phyloP scores from a whole-genome alignment of 2,113 vertebrate genomes.

The Setophaga petechia region DNA sequence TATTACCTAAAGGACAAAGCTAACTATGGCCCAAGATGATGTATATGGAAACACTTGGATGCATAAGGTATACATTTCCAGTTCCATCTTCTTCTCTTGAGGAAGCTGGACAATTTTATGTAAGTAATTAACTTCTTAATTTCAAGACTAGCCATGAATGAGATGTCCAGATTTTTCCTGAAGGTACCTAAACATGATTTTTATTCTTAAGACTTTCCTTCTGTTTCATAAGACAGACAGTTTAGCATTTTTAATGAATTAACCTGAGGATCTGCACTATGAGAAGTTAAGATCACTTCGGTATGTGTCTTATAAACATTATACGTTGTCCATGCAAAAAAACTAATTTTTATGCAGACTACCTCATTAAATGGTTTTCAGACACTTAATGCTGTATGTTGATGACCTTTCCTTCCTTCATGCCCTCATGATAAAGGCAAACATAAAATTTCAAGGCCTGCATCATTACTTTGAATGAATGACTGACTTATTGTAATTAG shows the following conservation, averaged over 20 bases:
- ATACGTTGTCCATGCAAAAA: neutral
- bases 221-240: neutral
- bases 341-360: neutral
- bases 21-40: neutral
- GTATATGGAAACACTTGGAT: neutral
- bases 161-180: neutral
- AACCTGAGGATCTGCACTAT: neutral
- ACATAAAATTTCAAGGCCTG: neutral
- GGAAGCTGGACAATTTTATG: neutral
- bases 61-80: neutral
- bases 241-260: neutral
- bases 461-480: neutral
- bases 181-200: neutral
- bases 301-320: neutral
- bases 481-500: neutral
- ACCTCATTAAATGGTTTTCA: conserved; percentile 34
- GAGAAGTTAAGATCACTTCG: neutral
- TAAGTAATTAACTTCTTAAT: neutral
- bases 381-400: neutral
- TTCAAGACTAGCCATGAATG: neutral
- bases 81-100: neutral
- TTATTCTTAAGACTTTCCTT: neutral
- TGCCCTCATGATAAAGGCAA: neutral
- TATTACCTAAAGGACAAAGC: neutral
- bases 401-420: neutral